Conservation (phyloP, 2,113 vertebrate species). For the Calypte anna region DNA sequence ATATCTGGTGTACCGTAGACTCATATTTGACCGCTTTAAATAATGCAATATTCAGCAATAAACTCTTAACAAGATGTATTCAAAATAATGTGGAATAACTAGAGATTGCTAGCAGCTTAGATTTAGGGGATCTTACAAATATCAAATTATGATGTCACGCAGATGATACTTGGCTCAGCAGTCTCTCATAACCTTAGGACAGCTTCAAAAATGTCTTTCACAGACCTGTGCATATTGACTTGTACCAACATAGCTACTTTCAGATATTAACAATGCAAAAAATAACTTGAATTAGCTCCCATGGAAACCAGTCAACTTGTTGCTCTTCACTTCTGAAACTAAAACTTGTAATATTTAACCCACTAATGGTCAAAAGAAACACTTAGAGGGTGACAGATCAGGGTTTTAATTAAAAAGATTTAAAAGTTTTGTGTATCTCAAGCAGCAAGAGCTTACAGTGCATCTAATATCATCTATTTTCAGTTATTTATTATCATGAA, state of each 20-base stretch:
- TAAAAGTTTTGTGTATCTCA: neutral
- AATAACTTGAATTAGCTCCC: slow-evolving; percentile 60
- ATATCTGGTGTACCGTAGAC: neutral
- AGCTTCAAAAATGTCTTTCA: neutral
- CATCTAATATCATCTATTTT: neutral
- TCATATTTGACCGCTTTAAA: neutral
- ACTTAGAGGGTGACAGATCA: neutral
- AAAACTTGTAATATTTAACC: slow-evolving; percentile 35
- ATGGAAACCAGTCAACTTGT: slow-evolving; percentile 62
- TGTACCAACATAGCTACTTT: slow-evolving; percentile 1
- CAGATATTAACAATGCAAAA: slow-evolving; percentile 18
- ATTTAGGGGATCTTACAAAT: neutral
- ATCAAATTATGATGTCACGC: neutral
- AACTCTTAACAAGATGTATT: neutral
- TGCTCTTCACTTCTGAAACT: slow-evolving; percentile 20
- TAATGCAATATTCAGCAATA: neutral
- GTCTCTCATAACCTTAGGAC: neutral
- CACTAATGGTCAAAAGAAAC: neutral
- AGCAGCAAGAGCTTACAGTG: neutral
- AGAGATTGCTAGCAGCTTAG: neutral
- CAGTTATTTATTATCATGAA: neutral
- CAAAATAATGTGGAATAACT: neutral
- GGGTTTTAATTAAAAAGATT: neutral
- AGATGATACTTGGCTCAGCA: neutral
- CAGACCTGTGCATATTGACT: neutral